These are phyloP conservation scores for Hypena proboscidalis DNA, from an alignment of 2,888 invertebrate genomes.

Conservation along the genomic window DNA sequence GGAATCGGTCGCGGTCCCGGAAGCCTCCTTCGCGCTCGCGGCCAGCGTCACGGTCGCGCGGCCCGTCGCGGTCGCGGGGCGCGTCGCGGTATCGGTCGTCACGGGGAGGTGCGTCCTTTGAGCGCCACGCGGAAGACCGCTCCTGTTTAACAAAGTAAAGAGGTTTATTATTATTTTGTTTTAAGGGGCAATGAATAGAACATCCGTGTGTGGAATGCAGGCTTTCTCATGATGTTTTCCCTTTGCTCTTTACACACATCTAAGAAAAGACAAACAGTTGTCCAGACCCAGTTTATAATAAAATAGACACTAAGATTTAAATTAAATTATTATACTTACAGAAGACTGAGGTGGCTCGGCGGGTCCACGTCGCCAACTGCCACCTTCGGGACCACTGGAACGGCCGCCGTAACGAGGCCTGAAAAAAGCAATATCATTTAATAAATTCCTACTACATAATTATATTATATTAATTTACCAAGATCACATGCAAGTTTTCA, in stretches of 20 bases:
- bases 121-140: conserved; percentile 71
- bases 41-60: conserved; percentile 42
- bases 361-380: conserved; percentile 74
- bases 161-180: too few species aligned
- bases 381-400: conserved; percentile 69
- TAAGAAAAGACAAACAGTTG: too few species aligned
- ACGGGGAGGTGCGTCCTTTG: conserved; percentile 64
- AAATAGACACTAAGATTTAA: not conserved
- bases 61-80: conserved; percentile 54
- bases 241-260: too few species aligned
- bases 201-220: too few species aligned
- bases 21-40: conserved; percentile 54
- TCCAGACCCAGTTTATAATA: not conserved
- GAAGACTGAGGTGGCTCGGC: conserved; percentile 65
- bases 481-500: too few species aligned
- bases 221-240: too few species aligned
- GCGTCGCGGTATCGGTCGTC: conserved; percentile 62
- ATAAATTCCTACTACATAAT: not conserved
- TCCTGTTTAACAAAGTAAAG: conserved; percentile 53
- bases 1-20: conserved; percentile 64
- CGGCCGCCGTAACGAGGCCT: conserved; percentile 73
- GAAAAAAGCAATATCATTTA: conserved; percentile 9
- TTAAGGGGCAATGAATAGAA: too few species aligned
- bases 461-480: not conserved
- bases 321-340: conserved; percentile 47